These are phyloP conservation scores for Amblyraja radiata DNA, from an alignment of 2,797 vertebrate genomes.

Conservation along the genomic window DNA sequence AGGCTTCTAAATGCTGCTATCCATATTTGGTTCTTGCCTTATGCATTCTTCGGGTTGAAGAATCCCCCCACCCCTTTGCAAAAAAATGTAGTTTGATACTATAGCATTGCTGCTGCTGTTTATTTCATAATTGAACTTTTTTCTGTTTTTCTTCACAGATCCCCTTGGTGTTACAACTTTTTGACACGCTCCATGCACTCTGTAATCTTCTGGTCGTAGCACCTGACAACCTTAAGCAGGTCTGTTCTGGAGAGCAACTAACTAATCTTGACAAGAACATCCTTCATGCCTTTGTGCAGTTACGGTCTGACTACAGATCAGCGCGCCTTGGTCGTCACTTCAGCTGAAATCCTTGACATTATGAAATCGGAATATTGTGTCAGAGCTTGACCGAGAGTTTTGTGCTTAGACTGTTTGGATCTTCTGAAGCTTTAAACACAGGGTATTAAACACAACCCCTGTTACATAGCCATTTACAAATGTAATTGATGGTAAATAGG, in stretches of 20 bases:
- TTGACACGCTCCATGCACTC: slow-evolving; percentile 95
- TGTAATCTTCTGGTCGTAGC: slow-evolving; percentile 97
- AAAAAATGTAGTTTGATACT: neutral
- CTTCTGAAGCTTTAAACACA: slow-evolving; percentile 41
- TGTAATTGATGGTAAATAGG: slow-evolving; percentile 40
- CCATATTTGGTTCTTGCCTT: neutral
- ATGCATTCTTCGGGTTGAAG: neutral
- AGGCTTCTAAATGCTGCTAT: neutral
- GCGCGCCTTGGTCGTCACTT: slow-evolving; percentile 91
- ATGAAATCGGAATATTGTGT: slow-evolving; percentile 16
- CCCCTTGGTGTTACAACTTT: slow-evolving; percentile 89
- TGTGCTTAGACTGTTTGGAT: slow-evolving; percentile 16
- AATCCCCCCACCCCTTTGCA: neutral
- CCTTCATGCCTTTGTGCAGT: slow-evolving; percentile 95
- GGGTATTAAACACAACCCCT: slow-evolving; percentile 46
- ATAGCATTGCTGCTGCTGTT: neutral
- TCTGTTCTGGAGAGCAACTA: slow-evolving; percentile 95
- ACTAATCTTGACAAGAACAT: slow-evolving; percentile 97
- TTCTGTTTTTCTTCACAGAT: slow-evolving; percentile 63
- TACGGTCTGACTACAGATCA: slow-evolving; percentile 90
- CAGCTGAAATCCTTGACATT: slow-evolving; percentile 66
- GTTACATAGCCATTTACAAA: slow-evolving; percentile 39
- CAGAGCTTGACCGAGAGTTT: slow-evolving; percentile 9
- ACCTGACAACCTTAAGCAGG: slow-evolving; percentile 98
- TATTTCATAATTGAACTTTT: neutral